Evolutionary conservation across 2,888 invertebrate genomes (phyloP), one percentile per base, ranked within the genome.

Genomic region (Himalopsyche anomala): DNA sequence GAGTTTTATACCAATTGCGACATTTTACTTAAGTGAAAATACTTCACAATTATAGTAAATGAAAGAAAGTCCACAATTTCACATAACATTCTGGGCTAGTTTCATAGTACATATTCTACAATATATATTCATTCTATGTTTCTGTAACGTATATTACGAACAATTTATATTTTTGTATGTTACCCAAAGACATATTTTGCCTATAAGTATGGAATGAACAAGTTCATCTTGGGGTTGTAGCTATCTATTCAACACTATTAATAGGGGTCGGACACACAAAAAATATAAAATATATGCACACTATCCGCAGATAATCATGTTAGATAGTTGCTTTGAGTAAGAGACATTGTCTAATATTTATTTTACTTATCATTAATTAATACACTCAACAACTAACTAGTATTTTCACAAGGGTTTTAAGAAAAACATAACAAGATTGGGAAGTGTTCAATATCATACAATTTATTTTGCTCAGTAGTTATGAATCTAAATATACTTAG

Each of bases 351-450:
- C 82, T 82, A 82, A 82, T 74, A 74, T 82, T 82, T 54, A 38
- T 51, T 82, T 82, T 82, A 82, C 82, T 36, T 82, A 82, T 82
- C 15, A 82, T 54, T 82, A 82, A 54, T 82, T 55, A 82, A 82
- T 82, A 82, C 82, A 82, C 82, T 9, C 55, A 82, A 82, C 82
- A 82, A 54, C 82, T 81, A 51, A 17, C 81, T 82, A 55, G 28
- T 82, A 19, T 28, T 54, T 54, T 82, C 54, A 54, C 55, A 38
- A 54, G 51, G 55, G 6, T 19, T 55, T 54, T 54, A 28, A 40
- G 54, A n/a, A 82, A 82, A 82, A 82, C 82, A 36, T 82, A 82
- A 82, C 54, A 56, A 82, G 28, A 5, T 54, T 74, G 74, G 74
- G 38, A 74, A 74, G 36, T 74, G 74, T 74, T 74, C 12, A 74